Evolutionary conservation across 2,888 invertebrate species (phyloP), one percentile per base, ranked within the genome.

Genomic region (Crepidodera aurea): DNA sequence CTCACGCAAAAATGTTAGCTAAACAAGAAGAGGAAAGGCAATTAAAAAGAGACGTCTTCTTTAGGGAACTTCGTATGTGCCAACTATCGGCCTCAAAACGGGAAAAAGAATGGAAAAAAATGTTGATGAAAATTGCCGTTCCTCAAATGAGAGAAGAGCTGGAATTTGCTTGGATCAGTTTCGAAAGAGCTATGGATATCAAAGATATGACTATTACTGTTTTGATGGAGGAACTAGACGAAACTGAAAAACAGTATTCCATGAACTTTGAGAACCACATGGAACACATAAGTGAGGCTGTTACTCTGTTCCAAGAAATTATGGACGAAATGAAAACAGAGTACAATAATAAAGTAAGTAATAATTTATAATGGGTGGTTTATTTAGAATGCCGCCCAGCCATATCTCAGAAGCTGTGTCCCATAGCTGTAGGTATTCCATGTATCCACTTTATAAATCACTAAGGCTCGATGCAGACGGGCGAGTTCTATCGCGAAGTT

Each of bases 121-220:
- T 81, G 72, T 73, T 84, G 54, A 73, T 79, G 25, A 71, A 73
- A 1, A 74, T 82, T 2, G 76, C 81, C 32, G 62, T 83, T 59
- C 82, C 83, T 1, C 70, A 75, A 32, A 78, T 83, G 70, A 71
- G 71, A 39, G 75, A 78, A 55, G 81, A 83, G 51, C 55, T 83
- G 25, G 77, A 79, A 57, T 78, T 80, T 44, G 78, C 80, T 1
- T 81, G 82, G 81, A 79, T 78, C 39, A 79, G 78, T 50, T 83
- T 84, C 67, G 82, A 84, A 56, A 77, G 81, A 13, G 73, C 78
- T 1, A 68, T 84, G 6, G 84, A 84, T 67, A 75, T 77, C 25
- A 83, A 83, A 67, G 81, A 84, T 69, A 82, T 82, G 65, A 74
- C 75, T 1, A 79, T 81, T 29, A 78, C 78, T 1, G 62, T 81